Evolutionary conservation across 92 coral and sea anemone genomes (phyloP).

Genomic region (Siderastrea radians): DNA sequence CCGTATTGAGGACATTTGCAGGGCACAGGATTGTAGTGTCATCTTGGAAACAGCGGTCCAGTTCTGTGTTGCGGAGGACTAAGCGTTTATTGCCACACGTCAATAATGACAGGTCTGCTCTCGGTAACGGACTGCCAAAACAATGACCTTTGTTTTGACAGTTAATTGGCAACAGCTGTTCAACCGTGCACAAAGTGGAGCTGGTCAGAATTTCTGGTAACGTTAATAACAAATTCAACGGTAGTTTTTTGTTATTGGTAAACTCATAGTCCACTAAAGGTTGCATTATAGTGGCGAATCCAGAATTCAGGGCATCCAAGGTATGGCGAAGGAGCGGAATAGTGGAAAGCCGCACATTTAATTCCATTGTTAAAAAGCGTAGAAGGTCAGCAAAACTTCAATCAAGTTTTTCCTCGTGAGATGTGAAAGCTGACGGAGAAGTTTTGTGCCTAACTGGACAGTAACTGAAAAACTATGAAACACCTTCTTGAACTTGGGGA

Average conservation of each 20-base stretch:
- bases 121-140: constrained; percentile 17
- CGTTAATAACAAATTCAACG: constrained; percentile 18
- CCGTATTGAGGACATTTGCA: neutral
- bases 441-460: no score
- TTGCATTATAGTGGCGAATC: constrained; percentile 8
- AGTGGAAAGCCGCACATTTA: neutral
- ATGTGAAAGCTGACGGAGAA: constrained; percentile 2
- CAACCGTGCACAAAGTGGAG: neutral
- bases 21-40: neutral
- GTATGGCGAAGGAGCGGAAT: neutral
- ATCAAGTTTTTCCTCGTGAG: constrained; percentile 7
- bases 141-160: neutral
- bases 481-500: no score
- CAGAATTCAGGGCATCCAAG: neutral
- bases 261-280: constrained; percentile 44
- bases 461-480: no score
- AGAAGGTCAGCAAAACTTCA: neutral
- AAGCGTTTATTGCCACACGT: constrained; percentile 6
- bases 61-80: neutral
- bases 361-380: constrained; percentile 12
- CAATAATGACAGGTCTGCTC: constrained; percentile 10
- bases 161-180: constrained; percentile 25
- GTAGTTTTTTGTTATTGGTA: constrained; percentile 1
- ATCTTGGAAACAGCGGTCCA: constrained; percentile 12
- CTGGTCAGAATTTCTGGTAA: constrained; percentile 3